These are phyloP conservation scores for Tetragnatha versicolor DNA, from an alignment of 1,140 invertebrate species.

Conservation along the genomic window DNA sequence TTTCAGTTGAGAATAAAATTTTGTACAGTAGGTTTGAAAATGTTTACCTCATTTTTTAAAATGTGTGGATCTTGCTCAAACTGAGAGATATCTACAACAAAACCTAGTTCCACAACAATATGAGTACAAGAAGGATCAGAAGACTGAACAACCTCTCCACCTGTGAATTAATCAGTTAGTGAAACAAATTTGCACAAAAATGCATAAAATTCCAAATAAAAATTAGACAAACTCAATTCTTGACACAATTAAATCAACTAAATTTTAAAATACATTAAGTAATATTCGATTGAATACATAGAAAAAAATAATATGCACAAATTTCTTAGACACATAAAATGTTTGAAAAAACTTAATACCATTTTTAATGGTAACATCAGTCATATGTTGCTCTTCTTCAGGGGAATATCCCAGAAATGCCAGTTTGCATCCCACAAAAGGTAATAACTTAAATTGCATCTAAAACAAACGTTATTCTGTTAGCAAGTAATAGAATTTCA, in stretches of 20 bases:
- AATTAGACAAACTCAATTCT: not conserved
- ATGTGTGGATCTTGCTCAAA: slow-evolving; percentile 17
- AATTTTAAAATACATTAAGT: not conserved
- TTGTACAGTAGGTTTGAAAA: not conserved
- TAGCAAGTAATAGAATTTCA: too few relatives aligned
- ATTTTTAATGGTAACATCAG: slow-evolving; percentile 67
- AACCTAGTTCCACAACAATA: slow-evolving; percentile 74
- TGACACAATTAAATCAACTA: not conserved
- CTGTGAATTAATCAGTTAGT: slow-evolving; percentile 58
- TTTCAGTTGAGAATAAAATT: not conserved
- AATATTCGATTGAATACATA: not conserved
- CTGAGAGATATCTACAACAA: not conserved
- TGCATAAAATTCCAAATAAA: not conserved
- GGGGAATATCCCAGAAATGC: slow-evolving; percentile 88
- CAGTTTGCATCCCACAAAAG: slow-evolving; percentile 84
- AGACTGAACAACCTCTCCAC: slow-evolving; percentile 76
- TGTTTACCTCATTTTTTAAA: slow-evolving; percentile 47
- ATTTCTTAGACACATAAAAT: not conserved
- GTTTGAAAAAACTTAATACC: slow-evolving; percentile 26
- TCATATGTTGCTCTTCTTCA: slow-evolving; percentile 90
- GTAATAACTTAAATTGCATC: slow-evolving; percentile 77
- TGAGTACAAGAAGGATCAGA: slow-evolving; percentile 87
- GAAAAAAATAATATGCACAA: not conserved
- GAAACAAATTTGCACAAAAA: not conserved
- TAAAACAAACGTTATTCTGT: slow-evolving; percentile 57